phyloP scores from a whole-genome alignment of 92 coral and sea anemone genomes.

The Zoanthus sansibaricus region DNA sequence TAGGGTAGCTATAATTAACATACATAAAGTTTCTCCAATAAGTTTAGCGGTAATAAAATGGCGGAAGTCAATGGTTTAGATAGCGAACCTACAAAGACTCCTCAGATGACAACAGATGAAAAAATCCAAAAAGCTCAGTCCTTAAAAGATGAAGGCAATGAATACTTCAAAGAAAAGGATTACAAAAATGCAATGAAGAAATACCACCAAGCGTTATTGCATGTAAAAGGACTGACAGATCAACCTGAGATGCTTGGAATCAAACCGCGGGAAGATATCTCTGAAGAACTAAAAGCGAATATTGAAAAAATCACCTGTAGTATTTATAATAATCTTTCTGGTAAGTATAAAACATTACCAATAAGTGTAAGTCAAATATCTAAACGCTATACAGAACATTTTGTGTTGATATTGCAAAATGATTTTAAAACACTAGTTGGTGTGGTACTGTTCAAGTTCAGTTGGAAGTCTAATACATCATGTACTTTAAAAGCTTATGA shows the following conservation, averaged over 20 bases:
- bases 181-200: constrained; percentile 87
- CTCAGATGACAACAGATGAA: constrained; percentile 68
- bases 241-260: constrained; percentile 52
- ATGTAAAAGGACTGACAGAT: constrained; percentile 79
- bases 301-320: constrained; percentile 64
- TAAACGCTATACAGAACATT: too few species aligned
- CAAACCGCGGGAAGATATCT: constrained; percentile 41
- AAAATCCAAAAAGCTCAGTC: constrained; percentile 61
- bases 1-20: background rate
- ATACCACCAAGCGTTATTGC: constrained; percentile 83
- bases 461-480: too few species aligned
- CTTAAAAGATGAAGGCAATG: constrained; percentile 88
- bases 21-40: background rate
- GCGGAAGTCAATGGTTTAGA: constrained; percentile 71
- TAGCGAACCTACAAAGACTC: constrained; percentile 33
- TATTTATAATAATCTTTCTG: constrained; percentile 91
- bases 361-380: too few species aligned
- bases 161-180: constrained; percentile 80
- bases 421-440: too few species aligned
- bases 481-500: too few species aligned
- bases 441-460: too few species aligned
- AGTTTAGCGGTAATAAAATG: constrained; percentile 59
- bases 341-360: constrained; percentile 49
- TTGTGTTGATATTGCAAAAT: too few species aligned
- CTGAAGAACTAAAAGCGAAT: constrained; percentile 60